Evolutionary conservation across 2,113 vertebrate species (phyloP), one percentile per base, ranked within the genome.

Genomic region (Elanus axillaris): DNA sequence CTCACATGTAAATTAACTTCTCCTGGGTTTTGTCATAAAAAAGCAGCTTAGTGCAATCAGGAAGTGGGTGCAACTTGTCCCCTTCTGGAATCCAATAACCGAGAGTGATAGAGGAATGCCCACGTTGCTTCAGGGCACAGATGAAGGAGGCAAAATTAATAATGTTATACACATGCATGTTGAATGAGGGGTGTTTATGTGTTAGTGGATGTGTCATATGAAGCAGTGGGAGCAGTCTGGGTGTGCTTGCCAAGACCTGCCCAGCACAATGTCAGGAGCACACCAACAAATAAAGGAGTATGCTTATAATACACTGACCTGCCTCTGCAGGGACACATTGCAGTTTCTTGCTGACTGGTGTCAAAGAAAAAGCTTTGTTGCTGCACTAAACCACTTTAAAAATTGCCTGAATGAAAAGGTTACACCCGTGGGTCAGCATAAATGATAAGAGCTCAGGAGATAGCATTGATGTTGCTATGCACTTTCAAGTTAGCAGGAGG

Each of bases 121-220:
- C 0, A 0, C 0, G 0, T 45, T 21, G 19, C 45, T 80, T 76
- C 58, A 67, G 9, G 63, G 23, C 42, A 21, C 17, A 53, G 19
- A 53, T 2, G 25, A 79, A 32, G 58, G 50, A 80, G 60, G 38
- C 8, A 53, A 84, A 59, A 66, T 71, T 42, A 77, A 73, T 38
- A 34, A 29, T 25, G 45, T 32, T 38, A 9, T 18, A 45, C 10
- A 56, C 36, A 19, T 3, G 3, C 13, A 16, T 1, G 4, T 17
- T 58, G 68, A 78, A 20, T 8, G 26, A 63, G 29, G 34, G 40
- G 13, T 84, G 72, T 68, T 50, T 3, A 6, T 6, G 26, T 59
- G 26, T 42, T 68, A 68, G 14, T 23, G 29, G n/a, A 56, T 6
- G 2, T 4, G 26, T 43, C 40, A 78, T 64, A 71, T 0, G 8